Conservation (phyloP, 2,888 invertebrate genomes). For the Bellardia pandia region DNA sequence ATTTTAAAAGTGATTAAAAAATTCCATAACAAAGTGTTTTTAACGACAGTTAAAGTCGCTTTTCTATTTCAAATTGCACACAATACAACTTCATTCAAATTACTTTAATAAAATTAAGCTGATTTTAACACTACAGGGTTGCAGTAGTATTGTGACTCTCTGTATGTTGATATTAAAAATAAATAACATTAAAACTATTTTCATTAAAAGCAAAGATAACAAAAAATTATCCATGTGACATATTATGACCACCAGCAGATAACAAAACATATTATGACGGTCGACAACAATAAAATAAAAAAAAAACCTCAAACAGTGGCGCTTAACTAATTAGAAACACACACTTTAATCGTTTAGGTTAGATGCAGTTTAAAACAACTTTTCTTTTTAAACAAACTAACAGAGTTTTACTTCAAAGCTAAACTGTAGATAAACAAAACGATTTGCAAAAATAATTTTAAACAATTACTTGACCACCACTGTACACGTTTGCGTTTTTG, state of each 20-base stretch:
- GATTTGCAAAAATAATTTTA: not conserved
- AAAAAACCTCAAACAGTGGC: not conserved
- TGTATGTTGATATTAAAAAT: not conserved
- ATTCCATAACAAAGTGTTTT: too few relatives aligned
- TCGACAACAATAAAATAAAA: slow-evolving; percentile 43
- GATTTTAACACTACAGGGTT: too few relatives aligned
- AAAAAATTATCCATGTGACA: slow-evolving; percentile 71
- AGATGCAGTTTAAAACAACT: not conserved
- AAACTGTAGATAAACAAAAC: too few relatives aligned
- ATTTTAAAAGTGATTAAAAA: too few relatives aligned
- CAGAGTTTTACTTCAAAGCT: too few relatives aligned
- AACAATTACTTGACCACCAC: slow-evolving; percentile 38
- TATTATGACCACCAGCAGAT: slow-evolving; percentile 72
- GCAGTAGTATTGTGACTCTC: not conserved
- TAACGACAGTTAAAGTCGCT: too few relatives aligned
- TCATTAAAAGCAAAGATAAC: slow-evolving; percentile 17
- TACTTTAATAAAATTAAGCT: too few relatives aligned
- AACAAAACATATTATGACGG: slow-evolving; percentile 74
- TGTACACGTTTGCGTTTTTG: not conserved
- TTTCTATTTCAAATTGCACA: too few relatives aligned
- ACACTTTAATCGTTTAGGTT: not conserved
- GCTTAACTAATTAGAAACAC: not conserved
- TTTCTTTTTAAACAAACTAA: too few relatives aligned
- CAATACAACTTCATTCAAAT: too few relatives aligned
- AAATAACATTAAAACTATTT: not conserved